Evolutionary conservation across 2,888 invertebrate genomes (phyloP).

Genomic region (Idaea straminata): DNA sequence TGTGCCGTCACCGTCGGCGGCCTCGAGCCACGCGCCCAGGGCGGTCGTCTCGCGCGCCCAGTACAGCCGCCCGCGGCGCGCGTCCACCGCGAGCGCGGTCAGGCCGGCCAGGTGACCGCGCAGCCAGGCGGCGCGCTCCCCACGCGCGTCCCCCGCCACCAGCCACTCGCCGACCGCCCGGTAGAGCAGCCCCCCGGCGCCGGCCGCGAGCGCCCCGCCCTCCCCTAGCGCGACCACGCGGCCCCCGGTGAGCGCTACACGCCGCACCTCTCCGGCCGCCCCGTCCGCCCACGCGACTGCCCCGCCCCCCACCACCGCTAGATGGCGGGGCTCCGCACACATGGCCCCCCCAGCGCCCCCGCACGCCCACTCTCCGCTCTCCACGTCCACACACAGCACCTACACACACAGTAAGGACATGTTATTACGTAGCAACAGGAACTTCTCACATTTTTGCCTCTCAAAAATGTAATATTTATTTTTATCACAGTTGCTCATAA

Average conservation of each 20-base stretch:
- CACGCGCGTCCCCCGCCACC: slow-evolving; percentile 85
- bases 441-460: too few relatives aligned
- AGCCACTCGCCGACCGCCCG: slow-evolving; percentile 83
- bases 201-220: slow-evolving; percentile 89
- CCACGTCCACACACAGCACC: slow-evolving; percentile 85
- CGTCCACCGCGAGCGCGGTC: slow-evolving; percentile 86
- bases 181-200: slow-evolving; percentile 88
- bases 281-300: slow-evolving; percentile 83
- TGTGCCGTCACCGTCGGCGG: slow-evolving; percentile 84
- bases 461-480: too few relatives aligned
- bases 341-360: slow-evolving; percentile 86
- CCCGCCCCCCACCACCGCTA: slow-evolving; percentile 56
- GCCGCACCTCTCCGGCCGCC: slow-evolving; percentile 36
- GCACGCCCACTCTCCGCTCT: slow-evolving; percentile 41
- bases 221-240: slow-evolving; percentile 82
- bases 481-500: too few relatives aligned
- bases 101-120: slow-evolving; percentile 83
- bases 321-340: slow-evolving; percentile 83
- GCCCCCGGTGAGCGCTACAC: slow-evolving; percentile 83
- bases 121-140: slow-evolving; percentile 83
- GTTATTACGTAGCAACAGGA: too few relatives aligned
- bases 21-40: slow-evolving; percentile 72
- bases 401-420: too few relatives aligned
- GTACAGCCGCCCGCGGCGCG: slow-evolving; percentile 80
- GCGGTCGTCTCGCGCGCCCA: slow-evolving; percentile 74